These are phyloP conservation scores for Molorchus minor DNA, from an alignment of 2,888 invertebrate genomes.

Conservation along the genomic window DNA sequence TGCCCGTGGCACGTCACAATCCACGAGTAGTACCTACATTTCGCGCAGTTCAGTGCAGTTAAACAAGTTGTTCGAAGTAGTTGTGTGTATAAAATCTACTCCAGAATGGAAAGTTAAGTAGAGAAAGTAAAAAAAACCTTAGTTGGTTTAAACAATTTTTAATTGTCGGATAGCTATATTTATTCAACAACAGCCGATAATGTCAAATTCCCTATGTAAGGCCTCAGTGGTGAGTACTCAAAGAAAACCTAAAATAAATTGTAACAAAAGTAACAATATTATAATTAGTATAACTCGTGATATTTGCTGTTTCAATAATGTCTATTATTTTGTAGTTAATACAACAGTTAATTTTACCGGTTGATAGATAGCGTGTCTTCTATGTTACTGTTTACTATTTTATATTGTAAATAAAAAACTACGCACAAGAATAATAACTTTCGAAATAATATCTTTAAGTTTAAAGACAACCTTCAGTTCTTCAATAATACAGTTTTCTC, in stretches of 20 bases:
- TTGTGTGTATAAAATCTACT: slow-evolving; percentile 24
- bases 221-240: slow-evolving; percentile 68
- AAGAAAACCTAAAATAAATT: not conserved
- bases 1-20: slow-evolving; percentile 41
- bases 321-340: too few relatives aligned
- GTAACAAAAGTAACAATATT: not conserved
- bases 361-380: not conserved
- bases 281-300: slow-evolving; percentile 9
- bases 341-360: slow-evolving; percentile 21
- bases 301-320: slow-evolving; percentile 1
- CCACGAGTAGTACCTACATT: slow-evolving; percentile 34
- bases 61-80: slow-evolving; percentile 35
- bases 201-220: slow-evolving; percentile 51
- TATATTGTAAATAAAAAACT: too few relatives aligned
- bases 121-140: slow-evolving; percentile 36
- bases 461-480: slow-evolving; percentile 31
- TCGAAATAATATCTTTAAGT: slow-evolving; percentile 3
- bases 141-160: slow-evolving; percentile 27
- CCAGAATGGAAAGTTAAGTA: slow-evolving; percentile 36
- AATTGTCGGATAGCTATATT: slow-evolving; percentile 3
- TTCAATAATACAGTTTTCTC: slow-evolving; percentile 30
- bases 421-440: slow-evolving; percentile 1
- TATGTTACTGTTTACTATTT: too few relatives aligned
- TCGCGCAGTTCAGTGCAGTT: slow-evolving; percentile 40
- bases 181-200: slow-evolving; percentile 28